Evolutionary conservation across 2,797 vertebrate genomes (phyloP).

Genomic region (Parauchenoglanis ngamensis): DNA sequence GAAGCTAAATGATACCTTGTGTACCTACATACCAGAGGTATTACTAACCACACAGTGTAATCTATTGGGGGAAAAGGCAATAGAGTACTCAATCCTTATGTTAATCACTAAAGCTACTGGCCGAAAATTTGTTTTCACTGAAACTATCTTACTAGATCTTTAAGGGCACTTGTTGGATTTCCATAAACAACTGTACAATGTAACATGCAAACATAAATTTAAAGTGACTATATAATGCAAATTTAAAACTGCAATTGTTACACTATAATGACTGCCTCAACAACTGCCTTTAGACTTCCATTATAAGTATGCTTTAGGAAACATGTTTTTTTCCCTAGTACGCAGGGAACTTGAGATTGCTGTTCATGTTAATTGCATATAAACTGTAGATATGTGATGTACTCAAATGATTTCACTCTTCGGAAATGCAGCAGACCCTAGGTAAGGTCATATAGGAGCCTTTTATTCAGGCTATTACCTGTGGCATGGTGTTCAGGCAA

Average conservation of each 20-base stretch:
- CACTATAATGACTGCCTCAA: neutral
- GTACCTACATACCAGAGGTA: constrained; percentile 21
- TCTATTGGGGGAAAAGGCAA: neutral
- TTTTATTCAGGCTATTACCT: neutral
- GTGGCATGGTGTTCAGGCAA: too few species aligned
- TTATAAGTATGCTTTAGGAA: neutral
- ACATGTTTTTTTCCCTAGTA: neutral
- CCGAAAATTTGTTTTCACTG: neutral
- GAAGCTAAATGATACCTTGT: constrained; percentile 1
- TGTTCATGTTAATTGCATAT: neutral
- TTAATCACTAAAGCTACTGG: neutral
- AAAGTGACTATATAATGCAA: neutral
- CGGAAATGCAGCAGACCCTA: neutral
- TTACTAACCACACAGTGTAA: constrained; percentile 21
- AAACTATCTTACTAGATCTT: neutral
- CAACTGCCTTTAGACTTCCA: neutral
- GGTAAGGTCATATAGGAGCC: neutral
- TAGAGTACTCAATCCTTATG: neutral
- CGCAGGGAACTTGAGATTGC: neutral
- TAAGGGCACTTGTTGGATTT: neutral
- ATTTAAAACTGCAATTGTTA: neutral
- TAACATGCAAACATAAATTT: neutral
- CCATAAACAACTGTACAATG: neutral
- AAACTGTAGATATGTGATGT: neutral
- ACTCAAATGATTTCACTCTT: neutral